Percentiles rank a stretch among this genome's conserved stretches.
phyloP scores from a whole-genome alignment of 2,888 invertebrate genomes.

The Drosophila emarginata region DNA sequence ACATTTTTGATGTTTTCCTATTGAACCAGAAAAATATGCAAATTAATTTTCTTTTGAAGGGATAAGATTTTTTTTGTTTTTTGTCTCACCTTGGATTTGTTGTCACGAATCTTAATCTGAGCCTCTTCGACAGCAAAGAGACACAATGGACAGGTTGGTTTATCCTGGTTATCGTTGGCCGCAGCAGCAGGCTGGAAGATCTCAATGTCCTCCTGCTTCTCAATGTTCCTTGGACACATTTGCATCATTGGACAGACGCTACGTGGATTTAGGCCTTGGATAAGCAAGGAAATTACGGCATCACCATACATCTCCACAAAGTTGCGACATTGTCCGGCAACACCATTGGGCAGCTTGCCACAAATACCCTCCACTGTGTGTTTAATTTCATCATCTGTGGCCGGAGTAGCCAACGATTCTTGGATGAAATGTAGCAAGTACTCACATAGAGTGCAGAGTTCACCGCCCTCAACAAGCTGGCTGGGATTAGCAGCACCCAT shows the following conservation, averaged over 20 bases:
- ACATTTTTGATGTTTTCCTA: constrained; percentile 88
- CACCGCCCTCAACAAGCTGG: constrained; percentile 81
- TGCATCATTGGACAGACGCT: constrained; percentile 87
- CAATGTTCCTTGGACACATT: constrained; percentile 85
- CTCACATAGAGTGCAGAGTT: constrained; percentile 90
- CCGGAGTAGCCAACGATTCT: constrained; percentile 87
- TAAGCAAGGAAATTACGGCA: constrained; percentile 89
- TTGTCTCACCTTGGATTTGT: constrained; percentile 88
- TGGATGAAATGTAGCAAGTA: constrained; percentile 92
- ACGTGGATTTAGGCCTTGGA: constrained; percentile 84
- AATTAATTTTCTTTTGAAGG: not conserved
- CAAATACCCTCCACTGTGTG: constrained; percentile 88
- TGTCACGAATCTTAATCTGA: constrained; percentile 88
- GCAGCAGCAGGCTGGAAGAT: constrained; percentile 82
- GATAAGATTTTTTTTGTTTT: not conserved
- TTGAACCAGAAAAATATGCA: constrained; percentile 44
- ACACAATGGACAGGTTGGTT: constrained; percentile 91
- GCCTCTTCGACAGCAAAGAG: constrained; percentile 91
- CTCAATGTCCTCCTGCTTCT: constrained; percentile 83
- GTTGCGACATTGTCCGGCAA: constrained; percentile 87
- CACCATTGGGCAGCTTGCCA: constrained; percentile 85
- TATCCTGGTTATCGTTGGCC: constrained; percentile 81
- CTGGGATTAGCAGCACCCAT: constrained; percentile 81
- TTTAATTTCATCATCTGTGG: constrained; percentile 88
- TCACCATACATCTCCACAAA: constrained; percentile 92